Conservation (phyloP, 64 coral and sea anemone species). For the Cladopsammia gracilis region DNA sequence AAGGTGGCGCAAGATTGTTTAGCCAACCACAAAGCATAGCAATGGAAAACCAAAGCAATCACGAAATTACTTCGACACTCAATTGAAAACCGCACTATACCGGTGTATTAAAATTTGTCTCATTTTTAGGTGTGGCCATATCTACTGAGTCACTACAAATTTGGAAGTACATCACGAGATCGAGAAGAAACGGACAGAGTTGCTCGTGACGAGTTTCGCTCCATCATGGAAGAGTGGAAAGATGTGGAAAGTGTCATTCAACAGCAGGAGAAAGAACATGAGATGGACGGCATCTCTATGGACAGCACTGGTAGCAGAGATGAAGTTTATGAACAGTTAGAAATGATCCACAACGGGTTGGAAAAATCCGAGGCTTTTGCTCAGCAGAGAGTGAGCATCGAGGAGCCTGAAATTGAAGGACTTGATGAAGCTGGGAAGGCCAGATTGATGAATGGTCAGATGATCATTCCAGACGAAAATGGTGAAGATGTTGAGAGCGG, state of each 20-base stretch:
- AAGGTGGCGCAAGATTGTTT: too few relatives aligned
- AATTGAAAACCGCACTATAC: too few relatives aligned
- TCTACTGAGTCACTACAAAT: constrained; percentile 87
- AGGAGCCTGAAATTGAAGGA: constrained; percentile 82
- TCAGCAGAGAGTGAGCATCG: constrained; percentile 74
- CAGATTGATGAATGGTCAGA: constrained; percentile 64
- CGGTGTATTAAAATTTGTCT: background rate
- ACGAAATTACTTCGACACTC: too few relatives aligned
- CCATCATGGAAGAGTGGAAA: constrained; percentile 90
- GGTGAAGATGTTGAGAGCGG: constrained; percentile 85
- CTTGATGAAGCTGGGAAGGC: constrained; percentile 61
- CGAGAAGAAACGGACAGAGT: constrained; percentile 61
- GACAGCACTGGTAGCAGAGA: constrained; percentile 93
- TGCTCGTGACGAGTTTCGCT: constrained; percentile 55
- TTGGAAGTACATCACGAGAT: constrained; percentile 84
- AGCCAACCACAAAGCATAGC: too few relatives aligned
- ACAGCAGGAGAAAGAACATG: constrained; percentile 81
- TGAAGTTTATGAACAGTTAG: constrained; percentile 92
- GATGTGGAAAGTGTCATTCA: constrained; percentile 83
- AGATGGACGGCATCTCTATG: constrained; percentile 86
- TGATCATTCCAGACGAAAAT: constrained; percentile 34
- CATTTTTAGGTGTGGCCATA: constrained; percentile 96
- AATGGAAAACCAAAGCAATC: too few relatives aligned
- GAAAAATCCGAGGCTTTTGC: constrained; percentile 60
- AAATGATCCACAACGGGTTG: constrained; percentile 82